These are phyloP conservation scores for Ascaphus truei DNA, from an alignment of 2,113 vertebrate species.

Conservation along the genomic window DNA sequence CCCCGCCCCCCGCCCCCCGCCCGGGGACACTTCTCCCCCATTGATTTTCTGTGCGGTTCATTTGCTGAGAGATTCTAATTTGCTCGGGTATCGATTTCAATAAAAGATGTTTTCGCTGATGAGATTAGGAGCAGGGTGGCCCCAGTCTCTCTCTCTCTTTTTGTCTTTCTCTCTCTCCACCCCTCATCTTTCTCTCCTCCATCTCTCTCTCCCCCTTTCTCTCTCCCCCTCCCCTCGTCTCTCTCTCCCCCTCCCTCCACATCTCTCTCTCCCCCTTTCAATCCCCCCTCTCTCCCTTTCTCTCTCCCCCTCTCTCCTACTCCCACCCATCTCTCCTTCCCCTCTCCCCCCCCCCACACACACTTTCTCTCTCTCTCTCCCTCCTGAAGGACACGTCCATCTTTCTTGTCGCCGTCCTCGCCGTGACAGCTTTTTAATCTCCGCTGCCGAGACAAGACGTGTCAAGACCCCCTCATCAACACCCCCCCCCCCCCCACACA, in stretches of 20 bases:
- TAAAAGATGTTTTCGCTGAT: conserved; percentile 35
- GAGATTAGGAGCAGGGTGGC: conserved; percentile 20
- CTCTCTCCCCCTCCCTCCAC: neutral
- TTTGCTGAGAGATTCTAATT: conserved; percentile 36
- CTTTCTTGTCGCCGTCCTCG: conserved; percentile 25
- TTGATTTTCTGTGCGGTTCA: conserved; percentile 35
- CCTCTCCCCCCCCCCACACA: neutral
- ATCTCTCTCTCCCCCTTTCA: too few relatives aligned
- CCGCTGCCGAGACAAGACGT: conserved; percentile 15
- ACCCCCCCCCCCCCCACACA: too few relatives aligned
- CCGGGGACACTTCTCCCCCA: conserved; percentile 19
- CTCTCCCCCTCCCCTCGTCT: neutral
- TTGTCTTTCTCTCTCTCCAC: neutral
- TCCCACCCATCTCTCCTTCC: too few relatives aligned
- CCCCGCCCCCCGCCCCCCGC: neutral
- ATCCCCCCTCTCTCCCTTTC: conserved; percentile 7
- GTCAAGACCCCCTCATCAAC: conserved; percentile 15
- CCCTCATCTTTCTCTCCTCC: conserved; percentile 7
- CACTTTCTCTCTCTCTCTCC: neutral
- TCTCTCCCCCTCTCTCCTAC: neutral
- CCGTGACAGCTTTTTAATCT: conserved; percentile 25
- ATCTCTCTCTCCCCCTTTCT: conserved; percentile 5
- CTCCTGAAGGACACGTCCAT: conserved; percentile 18
- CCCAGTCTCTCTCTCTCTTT: too few relatives aligned
- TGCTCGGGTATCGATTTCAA: conserved; percentile 36